Percentiles rank a stretch among this genome's conserved stretches.
Conservation (phyloP, 2,888 invertebrate species). For the Argyra leucocephala region DNA sequence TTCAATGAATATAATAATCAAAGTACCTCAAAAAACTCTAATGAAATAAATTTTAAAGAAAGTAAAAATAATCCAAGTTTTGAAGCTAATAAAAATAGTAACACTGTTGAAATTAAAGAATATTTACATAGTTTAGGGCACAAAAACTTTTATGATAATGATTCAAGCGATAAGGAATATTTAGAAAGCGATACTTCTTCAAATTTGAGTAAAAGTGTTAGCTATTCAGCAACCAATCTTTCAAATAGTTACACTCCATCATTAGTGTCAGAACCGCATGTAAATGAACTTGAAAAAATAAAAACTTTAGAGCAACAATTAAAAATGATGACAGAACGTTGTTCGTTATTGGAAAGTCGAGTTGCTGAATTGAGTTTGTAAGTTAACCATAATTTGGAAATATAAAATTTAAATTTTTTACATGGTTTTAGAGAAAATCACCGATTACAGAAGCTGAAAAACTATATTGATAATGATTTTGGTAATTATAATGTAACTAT, state of each 20-base stretch:
- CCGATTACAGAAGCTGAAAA: slow-evolving; percentile 32
- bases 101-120: neutral
- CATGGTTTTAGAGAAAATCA: slow-evolving; percentile 32
- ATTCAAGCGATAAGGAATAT: slow-evolving; percentile 26
- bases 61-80: neutral
- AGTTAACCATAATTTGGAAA: slow-evolving; percentile 8
- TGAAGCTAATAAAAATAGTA: neutral
- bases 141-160: neutral
- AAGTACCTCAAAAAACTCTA: neutral
- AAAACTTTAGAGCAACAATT: slow-evolving; percentile 32
- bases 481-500: slow-evolving; percentile 8
- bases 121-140: neutral
- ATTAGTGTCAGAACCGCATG: slow-evolving; percentile 22
- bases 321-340: slow-evolving; percentile 34
- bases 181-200: slow-evolving; percentile 35
- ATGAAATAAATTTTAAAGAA: neutral
- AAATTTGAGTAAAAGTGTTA: slow-evolving; percentile 33
- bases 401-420: neutral
- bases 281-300: neutral
- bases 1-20: neutral
- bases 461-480: slow-evolving; percentile 18
- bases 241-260: slow-evolving; percentile 28
- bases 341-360: slow-evolving; percentile 36
- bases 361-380: slow-evolving; percentile 37
- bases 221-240: neutral